Percentiles rank a stretch among this genome's conserved stretches.
Conservation (phyloP, 1,140 invertebrate genomes). For the Drosophila nannoptera region DNA sequence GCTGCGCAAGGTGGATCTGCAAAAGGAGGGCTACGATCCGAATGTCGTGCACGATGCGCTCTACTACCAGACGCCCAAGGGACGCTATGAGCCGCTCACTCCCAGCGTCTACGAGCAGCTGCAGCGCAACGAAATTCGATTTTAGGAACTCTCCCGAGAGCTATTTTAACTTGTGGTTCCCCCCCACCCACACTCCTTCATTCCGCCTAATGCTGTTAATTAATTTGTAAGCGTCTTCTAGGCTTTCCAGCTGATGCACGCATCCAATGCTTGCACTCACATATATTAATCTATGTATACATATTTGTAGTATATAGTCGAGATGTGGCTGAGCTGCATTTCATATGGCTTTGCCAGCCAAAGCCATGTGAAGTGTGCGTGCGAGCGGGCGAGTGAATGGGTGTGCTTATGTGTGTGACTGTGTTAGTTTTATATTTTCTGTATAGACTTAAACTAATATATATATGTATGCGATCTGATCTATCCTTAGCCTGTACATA, state of each 20-base stretch:
- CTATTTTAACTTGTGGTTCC: conserved; percentile 12
- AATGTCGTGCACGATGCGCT: conserved; percentile 87
- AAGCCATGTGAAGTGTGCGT: conserved; percentile 35
- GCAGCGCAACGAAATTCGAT: conserved; percentile 61
- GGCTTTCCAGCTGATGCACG: conserved; percentile 16
- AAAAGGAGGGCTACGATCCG: conserved; percentile 94
- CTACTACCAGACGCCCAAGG: conserved; percentile 82
- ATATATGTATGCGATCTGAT: neutral
- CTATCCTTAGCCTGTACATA: conserved; percentile 11
- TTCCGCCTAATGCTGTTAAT: conserved; percentile 64
- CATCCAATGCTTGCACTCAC: conserved; percentile 22
- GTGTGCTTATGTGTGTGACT: neutral
- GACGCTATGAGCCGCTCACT: conserved; percentile 81
- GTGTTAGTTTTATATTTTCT: neutral
- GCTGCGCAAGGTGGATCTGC: conserved; percentile 93
- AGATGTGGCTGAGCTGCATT: conserved; percentile 35
- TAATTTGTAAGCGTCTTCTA: conserved; percentile 61
- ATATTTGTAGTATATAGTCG: conserved; percentile 26
- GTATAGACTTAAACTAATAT: neutral
- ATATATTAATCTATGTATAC: neutral
- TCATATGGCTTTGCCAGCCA: conserved; percentile 26
- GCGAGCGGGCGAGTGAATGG: neutral
- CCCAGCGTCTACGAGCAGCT: conserved; percentile 83
- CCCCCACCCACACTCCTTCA: conserved; percentile 29
- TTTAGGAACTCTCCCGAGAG: conserved; percentile 34